phyloP scores from a whole-genome alignment of 2,113 vertebrate species.

The Tenrec ecaudatus region DNA sequence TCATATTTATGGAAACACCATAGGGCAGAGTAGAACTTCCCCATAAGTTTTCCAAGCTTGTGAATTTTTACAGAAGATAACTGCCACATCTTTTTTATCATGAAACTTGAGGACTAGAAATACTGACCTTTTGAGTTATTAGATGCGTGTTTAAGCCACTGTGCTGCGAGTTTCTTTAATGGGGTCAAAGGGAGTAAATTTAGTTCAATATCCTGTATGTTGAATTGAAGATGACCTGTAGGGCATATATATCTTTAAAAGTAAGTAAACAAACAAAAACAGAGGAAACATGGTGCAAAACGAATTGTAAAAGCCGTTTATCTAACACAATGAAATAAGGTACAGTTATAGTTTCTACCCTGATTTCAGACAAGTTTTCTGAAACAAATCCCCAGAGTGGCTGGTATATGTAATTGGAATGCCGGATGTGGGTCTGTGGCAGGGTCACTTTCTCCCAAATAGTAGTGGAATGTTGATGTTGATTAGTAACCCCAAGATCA shows the following conservation, averaged over 20 bases:
- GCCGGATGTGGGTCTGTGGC: not conserved
- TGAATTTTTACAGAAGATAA: not conserved
- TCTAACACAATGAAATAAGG: not conserved
- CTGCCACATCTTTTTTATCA: not conserved
- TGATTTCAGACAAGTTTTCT: not conserved
- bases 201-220: not conserved
- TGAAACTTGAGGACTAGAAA: not conserved
- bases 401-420: not conserved
- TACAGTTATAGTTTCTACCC: not conserved
- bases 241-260: not conserved
- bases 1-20: not conserved
- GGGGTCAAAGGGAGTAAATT: slow-evolving; percentile 28
- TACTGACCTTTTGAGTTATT: not conserved
- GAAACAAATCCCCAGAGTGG: not conserved
- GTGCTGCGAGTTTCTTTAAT: not conserved
- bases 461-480: not conserved
- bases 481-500: not conserved
- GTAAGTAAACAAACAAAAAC: not conserved
- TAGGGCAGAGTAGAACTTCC: too few species aligned
- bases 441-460: not conserved
- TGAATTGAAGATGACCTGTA: not conserved
- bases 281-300: not conserved
- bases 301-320: not conserved
- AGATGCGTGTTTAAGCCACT: not conserved
- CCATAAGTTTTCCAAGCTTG: not conserved